Base-by-base conservation (phyloP, 35 echinoderm and acorn worm genomes). In the Nesometra sesokonis region DNA sequence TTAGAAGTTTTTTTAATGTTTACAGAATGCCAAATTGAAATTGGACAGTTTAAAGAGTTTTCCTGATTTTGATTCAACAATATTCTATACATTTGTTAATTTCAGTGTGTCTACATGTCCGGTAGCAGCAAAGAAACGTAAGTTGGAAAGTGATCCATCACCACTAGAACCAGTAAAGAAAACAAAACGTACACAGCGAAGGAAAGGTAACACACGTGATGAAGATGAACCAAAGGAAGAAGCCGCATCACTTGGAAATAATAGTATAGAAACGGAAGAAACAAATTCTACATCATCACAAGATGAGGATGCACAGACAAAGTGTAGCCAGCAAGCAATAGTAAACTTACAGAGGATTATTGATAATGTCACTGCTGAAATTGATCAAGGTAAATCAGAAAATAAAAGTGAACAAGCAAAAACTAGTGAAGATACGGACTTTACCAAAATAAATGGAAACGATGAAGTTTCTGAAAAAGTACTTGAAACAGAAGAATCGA, bases 281-380 rank as follows among this genome's bases (percentile, higher is more conserved):
- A 86, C 87, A 31, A 93, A 89, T 85, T 99, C 96, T 11, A 88
- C 92, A 46, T 99, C 96, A 0, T 93, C 88, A 33, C 92, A 91
- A 34, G 92, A 99, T 29, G 96, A 99, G 15, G 96, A 99, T 52
- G 88, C 88, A 32, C 96, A 99, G 84, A 87, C 89, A 23, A 99
- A 99, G 77, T 99, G 93, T 78, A 99, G 92, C 82, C 93, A 93
- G 30, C 87, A 90, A 85, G 96, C 96, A 19, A 99, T 99, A 11
- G 93, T 94, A 0, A 99, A 99, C 82, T 89, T 99, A 37, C 96
- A 99, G 79, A 94, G 91, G 38, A 39, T 99, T 32, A 90, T 99
- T 86, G 96, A 99, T 79, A 99, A 99, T 85, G 96, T 99, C 3
- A 99, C 96, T 29, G 96, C 93, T 19, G 96, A 99, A 79, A 99